A percentile compares a stretch with the other conserved stretches of the same genome.
Evolutionary conservation across 2,797 vertebrate species (phyloP).

Genomic region (Cossypha niveicapilla): DNA sequence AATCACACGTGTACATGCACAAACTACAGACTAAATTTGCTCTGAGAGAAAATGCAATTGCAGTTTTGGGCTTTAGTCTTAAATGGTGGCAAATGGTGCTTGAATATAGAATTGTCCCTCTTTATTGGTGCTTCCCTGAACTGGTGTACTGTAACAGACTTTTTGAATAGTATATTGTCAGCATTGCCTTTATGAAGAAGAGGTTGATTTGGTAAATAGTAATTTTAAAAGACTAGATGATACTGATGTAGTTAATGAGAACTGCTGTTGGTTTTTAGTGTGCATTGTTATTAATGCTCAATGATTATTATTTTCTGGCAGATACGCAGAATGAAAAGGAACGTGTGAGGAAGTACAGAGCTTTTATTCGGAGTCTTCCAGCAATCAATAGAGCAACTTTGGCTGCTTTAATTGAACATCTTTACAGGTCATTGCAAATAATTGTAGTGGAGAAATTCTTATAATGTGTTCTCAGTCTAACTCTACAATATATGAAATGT

Average conservation of each 20-base stretch:
- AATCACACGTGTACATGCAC: fast-evolving
- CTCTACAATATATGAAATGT: background rate
- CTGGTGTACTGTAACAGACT: background rate
- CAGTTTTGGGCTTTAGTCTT: background rate
- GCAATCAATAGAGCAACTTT: constrained; percentile 85
- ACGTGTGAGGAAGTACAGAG: constrained; percentile 85
- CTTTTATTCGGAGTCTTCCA: constrained; percentile 87
- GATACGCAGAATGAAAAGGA: constrained; percentile 84
- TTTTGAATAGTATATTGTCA: background rate
- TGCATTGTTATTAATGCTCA: background rate
- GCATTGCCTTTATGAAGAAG: background rate
- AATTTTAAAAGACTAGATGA: background rate
- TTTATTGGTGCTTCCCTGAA: background rate
- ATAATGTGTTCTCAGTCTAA: background rate
- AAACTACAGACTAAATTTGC: background rate
- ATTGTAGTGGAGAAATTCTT: background rate
- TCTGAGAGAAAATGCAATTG: background rate
- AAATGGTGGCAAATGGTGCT: background rate
- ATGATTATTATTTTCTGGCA: constrained; percentile 23
- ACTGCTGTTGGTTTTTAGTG: background rate
- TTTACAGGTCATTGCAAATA: constrained; percentile 85
- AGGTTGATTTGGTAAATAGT: background rate
- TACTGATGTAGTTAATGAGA: background rate
- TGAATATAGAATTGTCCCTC: background rate
- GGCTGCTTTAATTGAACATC: constrained; percentile 88